Evolutionary conservation across 1,140 invertebrate genomes (phyloP).

Genomic region (Leptestheria dahalacensis): DNA sequence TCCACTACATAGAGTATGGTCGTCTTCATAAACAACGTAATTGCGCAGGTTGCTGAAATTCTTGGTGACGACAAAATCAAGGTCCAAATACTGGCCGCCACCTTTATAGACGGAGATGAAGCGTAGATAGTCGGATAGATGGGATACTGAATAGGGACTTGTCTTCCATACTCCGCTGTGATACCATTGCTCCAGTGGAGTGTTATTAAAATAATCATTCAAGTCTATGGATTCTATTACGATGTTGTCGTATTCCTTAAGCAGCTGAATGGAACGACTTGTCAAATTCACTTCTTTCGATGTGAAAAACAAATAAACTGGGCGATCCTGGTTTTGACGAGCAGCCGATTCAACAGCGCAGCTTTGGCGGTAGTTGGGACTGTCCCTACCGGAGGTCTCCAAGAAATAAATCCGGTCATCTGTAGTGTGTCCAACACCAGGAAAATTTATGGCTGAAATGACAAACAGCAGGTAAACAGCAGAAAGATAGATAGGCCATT

Average conservation of each 20-base stretch:
- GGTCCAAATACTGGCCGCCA: conserved; percentile 59
- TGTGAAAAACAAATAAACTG: conserved; percentile 23
- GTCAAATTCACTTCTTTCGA: not conserved
- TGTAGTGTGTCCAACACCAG: not conserved
- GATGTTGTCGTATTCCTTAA: conserved; percentile 32
- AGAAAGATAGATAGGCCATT: no score
- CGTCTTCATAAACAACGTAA: not conserved
- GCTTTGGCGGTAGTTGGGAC: conserved; percentile 38
- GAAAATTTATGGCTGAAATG: not conserved
- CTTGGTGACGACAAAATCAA: conserved; percentile 52
- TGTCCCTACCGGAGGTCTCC: conserved; percentile 34
- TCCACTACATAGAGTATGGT: not conserved
- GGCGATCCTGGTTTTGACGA: conserved; percentile 37
- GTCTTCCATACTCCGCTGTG: conserved; percentile 33
- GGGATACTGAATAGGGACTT: conserved; percentile 36
- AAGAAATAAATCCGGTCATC: conserved; percentile 36
- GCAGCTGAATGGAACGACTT: conserved; percentile 19
- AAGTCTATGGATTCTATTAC: conserved; percentile 37
- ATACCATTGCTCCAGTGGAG: conserved; percentile 44
- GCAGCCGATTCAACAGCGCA: conserved; percentile 52
- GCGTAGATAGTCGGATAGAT: conserved; percentile 51
- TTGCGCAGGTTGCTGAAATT: conserved; percentile 9
- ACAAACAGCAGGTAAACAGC: no score
- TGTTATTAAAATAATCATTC: conserved; percentile 39
- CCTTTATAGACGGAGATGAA: conserved; percentile 57